These are phyloP conservation scores for Ptyas mucosa DNA, from an alignment of 2,113 vertebrate species.

Conservation along the genomic window DNA sequence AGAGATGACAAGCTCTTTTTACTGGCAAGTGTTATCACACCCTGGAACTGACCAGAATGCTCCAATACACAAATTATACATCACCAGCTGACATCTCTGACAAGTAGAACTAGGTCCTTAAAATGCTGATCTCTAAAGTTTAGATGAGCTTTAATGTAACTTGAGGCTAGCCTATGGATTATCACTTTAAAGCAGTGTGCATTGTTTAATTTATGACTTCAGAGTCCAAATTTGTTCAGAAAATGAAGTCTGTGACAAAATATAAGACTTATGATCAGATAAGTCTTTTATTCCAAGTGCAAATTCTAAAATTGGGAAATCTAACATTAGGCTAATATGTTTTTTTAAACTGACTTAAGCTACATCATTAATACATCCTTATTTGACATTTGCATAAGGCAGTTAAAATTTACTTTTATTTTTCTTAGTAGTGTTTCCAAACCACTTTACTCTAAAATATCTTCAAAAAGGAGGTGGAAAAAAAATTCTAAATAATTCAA, in stretches of 20 bases:
- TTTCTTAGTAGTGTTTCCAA: background rate
- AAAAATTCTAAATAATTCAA: background rate
- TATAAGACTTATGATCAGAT: background rate
- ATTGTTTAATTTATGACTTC: background rate
- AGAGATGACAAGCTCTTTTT: background rate
- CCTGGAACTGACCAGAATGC: conserved; percentile 21
- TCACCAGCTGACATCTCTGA: background rate
- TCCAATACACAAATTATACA: conserved; percentile 36
- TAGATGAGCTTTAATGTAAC: background rate
- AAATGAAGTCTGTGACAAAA: background rate
- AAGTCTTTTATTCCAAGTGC: background rate
- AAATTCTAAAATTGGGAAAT: background rate
- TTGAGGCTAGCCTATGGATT: background rate
- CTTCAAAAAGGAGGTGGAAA: background rate
- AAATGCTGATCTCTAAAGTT: background rate
- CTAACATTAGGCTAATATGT: background rate
- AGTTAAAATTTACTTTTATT: background rate
- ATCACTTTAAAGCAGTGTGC: background rate
- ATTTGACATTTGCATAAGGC: background rate
- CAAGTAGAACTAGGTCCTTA: background rate
- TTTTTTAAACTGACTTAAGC: background rate
- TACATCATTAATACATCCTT: background rate
- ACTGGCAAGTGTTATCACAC: conserved; percentile 22
- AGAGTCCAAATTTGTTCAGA: background rate
- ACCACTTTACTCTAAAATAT: background rate